These are phyloP conservation scores for Acronicta leporina DNA, from an alignment of 2,888 invertebrate genomes.

Conservation along the genomic window DNA sequence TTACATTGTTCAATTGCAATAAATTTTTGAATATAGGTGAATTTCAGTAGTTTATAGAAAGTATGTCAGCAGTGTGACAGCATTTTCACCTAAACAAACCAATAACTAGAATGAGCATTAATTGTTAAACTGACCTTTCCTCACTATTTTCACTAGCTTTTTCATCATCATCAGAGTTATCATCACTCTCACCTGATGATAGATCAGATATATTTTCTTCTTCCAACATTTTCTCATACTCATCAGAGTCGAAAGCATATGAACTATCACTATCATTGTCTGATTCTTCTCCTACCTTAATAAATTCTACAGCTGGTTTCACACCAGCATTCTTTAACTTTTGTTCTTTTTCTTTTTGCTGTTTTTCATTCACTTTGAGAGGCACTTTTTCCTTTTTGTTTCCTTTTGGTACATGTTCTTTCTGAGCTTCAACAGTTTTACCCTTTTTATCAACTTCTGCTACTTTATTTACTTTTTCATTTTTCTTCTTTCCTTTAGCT, in stretches of 20 bases:
- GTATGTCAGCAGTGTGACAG: no score
- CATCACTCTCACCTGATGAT: constrained; percentile 34
- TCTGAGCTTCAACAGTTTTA: constrained; percentile 30
- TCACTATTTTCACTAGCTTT: constrained; percentile 39
- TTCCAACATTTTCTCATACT: constrained; percentile 74
- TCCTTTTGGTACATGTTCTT: constrained; percentile 36
- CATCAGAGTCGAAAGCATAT: constrained; percentile 79
- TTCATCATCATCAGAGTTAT: constrained; percentile 32
- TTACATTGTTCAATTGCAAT: no score
- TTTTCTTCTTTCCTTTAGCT: constrained; percentile 39
- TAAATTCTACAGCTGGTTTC: constrained; percentile 70
- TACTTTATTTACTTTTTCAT: constrained; percentile 43
- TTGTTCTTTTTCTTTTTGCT: constrained; percentile 66
- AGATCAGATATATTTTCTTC: constrained; percentile 48
- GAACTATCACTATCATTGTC: constrained; percentile 71
- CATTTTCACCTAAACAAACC: no score
- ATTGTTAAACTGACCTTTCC: constrained; percentile 55
- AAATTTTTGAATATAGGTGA: no score
- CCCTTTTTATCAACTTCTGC: constrained; percentile 29
- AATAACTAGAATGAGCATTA: neutral
- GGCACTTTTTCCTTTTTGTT: constrained; percentile 39
- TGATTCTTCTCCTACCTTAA: constrained; percentile 64
- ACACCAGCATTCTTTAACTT: constrained; percentile 70
- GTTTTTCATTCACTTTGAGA: constrained; percentile 54
- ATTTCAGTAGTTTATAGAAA: no score